A percentile compares a stretch with the other conserved stretches of the same genome.
phyloP scores from a whole-genome alignment of 2,113 vertebrate species.

The Mus pahari region DNA sequence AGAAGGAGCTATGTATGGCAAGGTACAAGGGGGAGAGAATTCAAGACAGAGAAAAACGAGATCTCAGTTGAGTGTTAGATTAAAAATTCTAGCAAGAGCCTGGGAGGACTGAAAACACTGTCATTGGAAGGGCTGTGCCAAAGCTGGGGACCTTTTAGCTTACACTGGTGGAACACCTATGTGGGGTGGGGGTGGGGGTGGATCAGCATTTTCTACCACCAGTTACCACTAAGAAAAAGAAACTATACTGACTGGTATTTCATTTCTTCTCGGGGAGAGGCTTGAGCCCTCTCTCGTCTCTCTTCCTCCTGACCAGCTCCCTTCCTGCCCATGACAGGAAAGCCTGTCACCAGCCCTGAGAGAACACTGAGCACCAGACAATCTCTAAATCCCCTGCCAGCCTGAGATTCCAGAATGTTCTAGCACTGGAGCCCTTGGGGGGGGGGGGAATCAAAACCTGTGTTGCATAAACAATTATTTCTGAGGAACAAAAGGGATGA shows the following conservation, averaged over 20 bases:
- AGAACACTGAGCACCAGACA: background rate
- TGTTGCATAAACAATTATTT: conserved; percentile 69
- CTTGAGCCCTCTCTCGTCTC: background rate
- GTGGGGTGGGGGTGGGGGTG: background rate
- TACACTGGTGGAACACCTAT: background rate
- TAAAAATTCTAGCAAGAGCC: background rate
- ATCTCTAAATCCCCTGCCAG: background rate
- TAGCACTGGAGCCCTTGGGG: background rate
- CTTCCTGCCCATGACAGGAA: rapidly evolving
- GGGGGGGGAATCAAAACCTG: background rate
- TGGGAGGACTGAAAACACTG: background rate
- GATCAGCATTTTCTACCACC: background rate
- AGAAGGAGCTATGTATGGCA: rapidly evolving
- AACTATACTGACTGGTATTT: background rate
- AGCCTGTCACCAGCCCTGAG: background rate
- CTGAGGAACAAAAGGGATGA: conserved; percentile 55
- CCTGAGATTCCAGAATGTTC: background rate
- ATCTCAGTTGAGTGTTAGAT: background rate
- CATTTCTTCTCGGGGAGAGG: background rate
- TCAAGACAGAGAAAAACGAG: background rate
- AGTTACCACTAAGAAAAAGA: background rate
- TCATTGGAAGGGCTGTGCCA: background rate
- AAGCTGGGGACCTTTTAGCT: background rate
- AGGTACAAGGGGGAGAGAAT: background rate
- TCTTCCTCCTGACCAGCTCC: background rate